Conservation (phyloP, 2,888 invertebrate species). For the Sesia apiformis region DNA sequence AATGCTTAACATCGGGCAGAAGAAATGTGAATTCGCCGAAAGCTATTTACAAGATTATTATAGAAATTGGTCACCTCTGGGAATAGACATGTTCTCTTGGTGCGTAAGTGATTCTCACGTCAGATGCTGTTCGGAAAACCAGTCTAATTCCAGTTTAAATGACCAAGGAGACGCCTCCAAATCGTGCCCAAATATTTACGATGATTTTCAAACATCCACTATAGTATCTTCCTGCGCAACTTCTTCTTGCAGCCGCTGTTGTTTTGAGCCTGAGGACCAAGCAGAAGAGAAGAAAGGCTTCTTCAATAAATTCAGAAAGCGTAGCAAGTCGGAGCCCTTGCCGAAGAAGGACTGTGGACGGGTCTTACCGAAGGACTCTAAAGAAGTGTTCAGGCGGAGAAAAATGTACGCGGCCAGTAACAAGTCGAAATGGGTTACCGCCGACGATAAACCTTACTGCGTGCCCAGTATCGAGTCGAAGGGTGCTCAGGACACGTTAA, state of each 20-base stretch:
- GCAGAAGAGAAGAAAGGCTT: constrained; percentile 15
- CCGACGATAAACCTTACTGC: constrained; percentile 9
- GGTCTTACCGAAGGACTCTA: constrained; percentile 46
- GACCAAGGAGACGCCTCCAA: constrained; percentile 30
- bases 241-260: constrained; percentile 22
- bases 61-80: constrained; percentile 36
- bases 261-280: constrained; percentile 12
- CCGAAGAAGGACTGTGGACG: constrained; percentile 11
- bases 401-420: constrained; percentile 35
- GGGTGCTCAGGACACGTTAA: constrained; percentile 13
- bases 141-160: constrained; percentile 20
- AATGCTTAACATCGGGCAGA: constrained; percentile 3
- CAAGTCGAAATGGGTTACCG: constrained; percentile 29
- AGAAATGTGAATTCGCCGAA: constrained; percentile 44
- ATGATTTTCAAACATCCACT: constrained; percentile 29
- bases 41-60: constrained; percentile 48
- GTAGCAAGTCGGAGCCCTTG: constrained; percentile 9
- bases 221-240: constrained; percentile 30
- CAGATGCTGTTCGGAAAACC: constrained; percentile 26
- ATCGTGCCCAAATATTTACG: constrained; percentile 46
- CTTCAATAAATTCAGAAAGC: constrained; percentile 19
- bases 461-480: constrained; percentile 22
- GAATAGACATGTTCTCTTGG: constrained; percentile 35
- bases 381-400: constrained; percentile 44
- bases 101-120: constrained; percentile 37